Evolutionary conservation across 2,113 vertebrate species (phyloP), one percentile per base, ranked within the genome.

Genomic region (Sorex fumeus): DNA sequence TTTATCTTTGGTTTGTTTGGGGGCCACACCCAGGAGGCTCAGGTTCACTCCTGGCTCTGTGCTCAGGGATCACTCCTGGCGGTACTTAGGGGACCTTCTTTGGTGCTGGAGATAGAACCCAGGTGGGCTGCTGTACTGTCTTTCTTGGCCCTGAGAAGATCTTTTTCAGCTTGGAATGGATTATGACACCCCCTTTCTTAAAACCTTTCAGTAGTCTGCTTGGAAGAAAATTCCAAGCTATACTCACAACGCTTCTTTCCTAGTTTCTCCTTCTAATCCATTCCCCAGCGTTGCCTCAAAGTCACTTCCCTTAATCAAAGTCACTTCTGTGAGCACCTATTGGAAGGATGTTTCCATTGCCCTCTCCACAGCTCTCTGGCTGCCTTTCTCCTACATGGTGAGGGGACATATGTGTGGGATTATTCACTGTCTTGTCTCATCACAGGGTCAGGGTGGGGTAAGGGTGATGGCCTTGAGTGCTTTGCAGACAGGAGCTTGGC

Each of bases 81-180:
- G 45, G 11, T 47, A 47, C 6, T 47, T 11, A 47, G 45, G 45
- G 45, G 45, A 47, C 45, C 45, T 7, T 11, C 6, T 6, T 47
- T 47, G 47, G 47, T 50, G 47, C 47, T 50, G 47, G 47, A 23
- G 57, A 60, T 19, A 60, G 18, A 60, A 60, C 18, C 19, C 57
- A 23, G 57, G 57, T 60, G 6, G 19, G 57, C 57, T 19, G 64
- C 6, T 84, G 7, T 4, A 8, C 0, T 66, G 28, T 66, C 64
- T 66, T 30, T 30, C 28, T 66, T 23, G 28, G 10, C 9, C 28
- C 25, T 53, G 60, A 23, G 75, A 32, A 43, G 66, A 67, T 43
- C 78, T 43, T 53, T 60, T 91, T 5, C 72, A 80, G 69, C 72
- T 80, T 18, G 87, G 67, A 87, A 28, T 36, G 40, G 71, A n/a